phyloP scores from a whole-genome alignment of 2,888 invertebrate genomes.

The Agriopis aurantiaria region DNA sequence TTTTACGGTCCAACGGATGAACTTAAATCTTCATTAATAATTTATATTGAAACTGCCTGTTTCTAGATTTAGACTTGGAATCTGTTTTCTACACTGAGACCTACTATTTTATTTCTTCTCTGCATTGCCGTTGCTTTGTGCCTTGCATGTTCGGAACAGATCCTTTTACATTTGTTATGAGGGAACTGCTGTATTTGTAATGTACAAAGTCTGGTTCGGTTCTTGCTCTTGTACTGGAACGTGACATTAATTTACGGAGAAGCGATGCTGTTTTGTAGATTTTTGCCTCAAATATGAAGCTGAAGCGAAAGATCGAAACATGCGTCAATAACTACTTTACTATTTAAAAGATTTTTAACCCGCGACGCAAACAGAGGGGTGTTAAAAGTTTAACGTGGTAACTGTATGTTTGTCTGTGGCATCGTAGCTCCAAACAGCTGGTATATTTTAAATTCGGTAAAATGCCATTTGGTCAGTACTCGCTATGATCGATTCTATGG shows the following conservation, averaged over 20 bases:
- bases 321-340: too few relatives aligned
- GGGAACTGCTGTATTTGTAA: conserved; percentile 30
- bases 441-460: too few relatives aligned
- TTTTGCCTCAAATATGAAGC: neutral
- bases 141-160: conserved; percentile 23
- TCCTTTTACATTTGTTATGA: conserved; percentile 34
- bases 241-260: neutral
- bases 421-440: too few relatives aligned
- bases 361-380: too few relatives aligned
- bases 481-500: too few relatives aligned
- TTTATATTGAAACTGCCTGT: neutral
- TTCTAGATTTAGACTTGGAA: neutral
- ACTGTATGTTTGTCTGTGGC: too few relatives aligned
- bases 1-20: too few relatives aligned
- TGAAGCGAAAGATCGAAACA: too few relatives aligned
- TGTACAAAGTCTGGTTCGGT: conserved; percentile 28
- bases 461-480: too few relatives aligned
- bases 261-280: neutral
- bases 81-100: conserved; percentile 8
- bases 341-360: too few relatives aligned
- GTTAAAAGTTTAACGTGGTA: too few relatives aligned
- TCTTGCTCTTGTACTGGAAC: conserved; percentile 10
- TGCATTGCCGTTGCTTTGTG: conserved; percentile 18
- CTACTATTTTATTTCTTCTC: conserved; percentile 26
- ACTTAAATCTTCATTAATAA: neutral